Evolutionary conservation across 2,113 vertebrate genomes (phyloP).

Genomic region (Genyomyrus donnyi): DNA sequence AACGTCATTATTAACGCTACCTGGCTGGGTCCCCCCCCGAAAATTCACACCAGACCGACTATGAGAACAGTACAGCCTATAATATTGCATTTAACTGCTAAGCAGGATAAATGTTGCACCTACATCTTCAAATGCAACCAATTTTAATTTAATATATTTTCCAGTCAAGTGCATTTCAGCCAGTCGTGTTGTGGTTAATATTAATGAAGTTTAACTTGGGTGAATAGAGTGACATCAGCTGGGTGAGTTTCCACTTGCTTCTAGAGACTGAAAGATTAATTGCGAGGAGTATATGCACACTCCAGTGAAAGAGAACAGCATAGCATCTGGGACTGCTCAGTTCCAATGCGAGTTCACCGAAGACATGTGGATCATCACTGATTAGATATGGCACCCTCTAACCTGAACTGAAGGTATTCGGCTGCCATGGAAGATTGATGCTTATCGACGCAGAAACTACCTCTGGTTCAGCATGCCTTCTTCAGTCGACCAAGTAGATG

Average conservation of each 20-base stretch:
- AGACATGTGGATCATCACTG: slow-evolving; percentile 58
- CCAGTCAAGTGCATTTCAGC: not conserved
- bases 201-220: not conserved
- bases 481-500: slow-evolving; percentile 39
- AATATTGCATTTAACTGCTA: not conserved
- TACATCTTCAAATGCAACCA: not conserved
- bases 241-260: not conserved
- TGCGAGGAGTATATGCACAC: slow-evolving; percentile 35
- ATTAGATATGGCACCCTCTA: slow-evolving; percentile 64
- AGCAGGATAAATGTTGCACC: not conserved
- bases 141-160: not conserved
- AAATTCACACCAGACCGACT: not conserved
- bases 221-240: not conserved
- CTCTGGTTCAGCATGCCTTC: slow-evolving; percentile 47
- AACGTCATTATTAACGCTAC: not conserved
- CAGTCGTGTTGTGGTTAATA: not conserved
- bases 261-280: not conserved
- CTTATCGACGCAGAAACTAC: slow-evolving; percentile 64
- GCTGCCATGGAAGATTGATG: slow-evolving; percentile 62
- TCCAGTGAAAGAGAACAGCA: slow-evolving; percentile 32
- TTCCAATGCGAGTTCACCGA: slow-evolving; percentile 34
- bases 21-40: not conserved
- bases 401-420: slow-evolving; percentile 51
- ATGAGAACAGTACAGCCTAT: not conserved
- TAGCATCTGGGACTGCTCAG: slow-evolving; percentile 63